These are phyloP conservation scores for Virgularia gustaviana DNA, from an alignment of 92 coral and sea anemone genomes.

Conservation along the genomic window DNA sequence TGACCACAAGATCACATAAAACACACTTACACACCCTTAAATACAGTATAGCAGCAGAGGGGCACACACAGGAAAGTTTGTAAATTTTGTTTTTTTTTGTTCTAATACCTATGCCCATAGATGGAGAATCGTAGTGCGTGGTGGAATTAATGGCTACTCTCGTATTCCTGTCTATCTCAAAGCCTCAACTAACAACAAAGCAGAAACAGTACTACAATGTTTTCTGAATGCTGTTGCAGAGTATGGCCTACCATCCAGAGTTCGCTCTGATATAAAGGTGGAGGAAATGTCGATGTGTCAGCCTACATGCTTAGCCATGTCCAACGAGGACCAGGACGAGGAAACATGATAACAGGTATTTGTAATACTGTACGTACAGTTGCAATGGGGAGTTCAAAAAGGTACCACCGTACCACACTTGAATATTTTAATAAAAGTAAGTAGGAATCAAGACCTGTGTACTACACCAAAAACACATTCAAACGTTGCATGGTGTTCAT, in stretches of 20 bases:
- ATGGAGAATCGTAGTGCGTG: slow-evolving; percentile 51
- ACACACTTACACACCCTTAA: too few relatives aligned
- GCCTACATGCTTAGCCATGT: slow-evolving; percentile 45
- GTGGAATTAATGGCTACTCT: slow-evolving; percentile 49
- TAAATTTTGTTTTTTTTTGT: too few relatives aligned
- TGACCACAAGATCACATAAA: too few relatives aligned
- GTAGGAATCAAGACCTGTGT: not conserved
- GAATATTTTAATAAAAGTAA: not conserved
- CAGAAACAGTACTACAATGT: slow-evolving; percentile 29
- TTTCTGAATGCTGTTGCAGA: slow-evolving; percentile 45
- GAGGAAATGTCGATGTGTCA: slow-evolving; percentile 51
- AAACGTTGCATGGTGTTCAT: not conserved
- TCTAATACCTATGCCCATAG: too few relatives aligned
- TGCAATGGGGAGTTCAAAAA: too few relatives aligned
- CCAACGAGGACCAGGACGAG: slow-evolving; percentile 46
- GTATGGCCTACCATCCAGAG: slow-evolving; percentile 49
- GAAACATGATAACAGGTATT: slow-evolving; percentile 52
- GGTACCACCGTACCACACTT: not conserved
- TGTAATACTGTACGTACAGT: too few relatives aligned
- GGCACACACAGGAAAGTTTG: too few relatives aligned
- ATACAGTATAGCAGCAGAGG: too few relatives aligned
- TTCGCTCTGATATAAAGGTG: slow-evolving; percentile 40
- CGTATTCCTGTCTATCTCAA: slow-evolving; percentile 41
- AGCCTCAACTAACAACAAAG: slow-evolving; percentile 43
- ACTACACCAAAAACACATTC: not conserved